phyloP scores from a whole-genome alignment of 1,140 invertebrate species.

The roundworm (Caenorhabditis elegans) region DNA sequence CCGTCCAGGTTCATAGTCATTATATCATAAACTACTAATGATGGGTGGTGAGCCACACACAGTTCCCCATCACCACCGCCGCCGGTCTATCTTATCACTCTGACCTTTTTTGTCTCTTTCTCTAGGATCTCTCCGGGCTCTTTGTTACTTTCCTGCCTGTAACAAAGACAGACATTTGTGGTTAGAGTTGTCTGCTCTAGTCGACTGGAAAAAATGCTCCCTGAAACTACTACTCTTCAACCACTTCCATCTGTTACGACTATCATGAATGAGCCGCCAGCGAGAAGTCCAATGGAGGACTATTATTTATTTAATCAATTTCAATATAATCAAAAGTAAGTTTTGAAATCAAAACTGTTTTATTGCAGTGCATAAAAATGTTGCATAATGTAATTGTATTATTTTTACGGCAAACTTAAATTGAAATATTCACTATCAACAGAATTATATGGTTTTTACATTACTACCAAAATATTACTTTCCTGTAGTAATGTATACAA shows the following conservation, averaged over 20 bases:
- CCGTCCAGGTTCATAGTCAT: background rate
- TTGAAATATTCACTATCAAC: too few relatives aligned
- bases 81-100: background rate
- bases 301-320: background rate
- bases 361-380: too few relatives aligned
- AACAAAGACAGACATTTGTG: background rate
- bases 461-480: too few relatives aligned
- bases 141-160: background rate
- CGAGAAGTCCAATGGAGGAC: background rate
- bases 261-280: background rate
- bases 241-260: background rate
- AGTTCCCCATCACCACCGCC: background rate
- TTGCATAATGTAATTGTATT: too few relatives aligned
- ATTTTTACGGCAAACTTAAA: too few relatives aligned
- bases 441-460: too few relatives aligned
- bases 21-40: background rate
- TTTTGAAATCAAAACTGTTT: too few relatives aligned
- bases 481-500: too few relatives aligned
- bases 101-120: background rate
- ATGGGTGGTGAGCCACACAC: conserved; percentile 2
- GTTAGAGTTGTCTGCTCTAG: too few relatives aligned
- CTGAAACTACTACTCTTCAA: background rate
- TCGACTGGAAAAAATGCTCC: background rate
- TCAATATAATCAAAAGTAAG: background rate
- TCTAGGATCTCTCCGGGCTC: background rate